phyloP scores from a whole-genome alignment of 2,888 invertebrate species.

The Tigriopus californicus region DNA sequence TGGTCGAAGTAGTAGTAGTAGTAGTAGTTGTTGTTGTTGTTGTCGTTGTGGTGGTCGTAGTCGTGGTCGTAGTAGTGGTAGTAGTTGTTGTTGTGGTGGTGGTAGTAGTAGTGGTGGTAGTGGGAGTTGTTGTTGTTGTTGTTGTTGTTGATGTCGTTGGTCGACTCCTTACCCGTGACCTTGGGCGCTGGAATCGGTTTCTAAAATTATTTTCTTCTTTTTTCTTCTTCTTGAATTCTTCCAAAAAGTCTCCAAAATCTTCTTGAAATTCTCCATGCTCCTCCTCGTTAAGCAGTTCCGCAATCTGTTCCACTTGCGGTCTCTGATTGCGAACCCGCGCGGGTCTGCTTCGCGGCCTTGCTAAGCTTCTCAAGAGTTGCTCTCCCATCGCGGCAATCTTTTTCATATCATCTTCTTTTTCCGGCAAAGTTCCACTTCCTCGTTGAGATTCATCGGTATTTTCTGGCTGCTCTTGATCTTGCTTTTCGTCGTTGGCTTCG shows the following conservation, averaged over 20 bases:
- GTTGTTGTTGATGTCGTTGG: not conserved
- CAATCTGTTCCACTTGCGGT: no score
- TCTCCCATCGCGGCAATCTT: not conserved
- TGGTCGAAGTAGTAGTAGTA: slow-evolving; percentile 11
- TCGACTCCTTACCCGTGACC: not conserved
- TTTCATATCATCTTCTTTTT: not conserved
- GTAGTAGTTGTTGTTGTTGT: slow-evolving; percentile 15
- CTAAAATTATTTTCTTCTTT: not conserved
- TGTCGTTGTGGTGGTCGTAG: not conserved
- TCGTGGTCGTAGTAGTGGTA: no score
- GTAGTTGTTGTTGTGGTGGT: not conserved
- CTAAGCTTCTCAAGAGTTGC: no score
- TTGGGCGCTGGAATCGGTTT: not conserved
- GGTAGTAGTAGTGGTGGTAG: slow-evolving; percentile 10
- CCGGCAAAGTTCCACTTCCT: not conserved
- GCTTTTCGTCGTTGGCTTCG: not conserved
- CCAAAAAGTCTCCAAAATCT: slow-evolving; percentile 13
- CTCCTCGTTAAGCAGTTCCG: slow-evolving; percentile 1
- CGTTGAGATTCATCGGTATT: not conserved
- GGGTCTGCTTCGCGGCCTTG: no score
- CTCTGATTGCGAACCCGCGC: no score
- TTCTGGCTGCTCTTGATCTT: no score
- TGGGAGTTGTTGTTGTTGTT: not conserved
- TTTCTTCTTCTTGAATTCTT: slow-evolving; percentile 1
- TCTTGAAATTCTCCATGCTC: slow-evolving; percentile 10